A percentile compares a stretch with the other conserved stretches of the same genome.
phyloP scores from a whole-genome alignment of 2,797 vertebrate species.

The Sebastes kiyomatsui region DNA sequence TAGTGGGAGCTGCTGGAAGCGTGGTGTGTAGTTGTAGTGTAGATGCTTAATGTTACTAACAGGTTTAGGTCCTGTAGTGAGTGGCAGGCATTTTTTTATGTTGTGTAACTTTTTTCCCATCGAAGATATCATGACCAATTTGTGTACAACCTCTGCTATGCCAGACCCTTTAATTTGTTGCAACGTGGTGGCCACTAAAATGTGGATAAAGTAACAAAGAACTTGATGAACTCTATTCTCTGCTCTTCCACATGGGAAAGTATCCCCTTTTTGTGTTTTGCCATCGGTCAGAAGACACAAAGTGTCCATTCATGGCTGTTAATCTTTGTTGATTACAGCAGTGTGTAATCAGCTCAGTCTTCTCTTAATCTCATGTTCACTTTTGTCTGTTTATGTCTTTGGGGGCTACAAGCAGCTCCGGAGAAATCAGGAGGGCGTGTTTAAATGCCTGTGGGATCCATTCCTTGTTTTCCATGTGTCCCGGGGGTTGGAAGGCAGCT shows the following conservation, averaged over 20 bases:
- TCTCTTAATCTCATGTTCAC: constrained; percentile 40
- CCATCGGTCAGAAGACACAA: constrained; percentile 39
- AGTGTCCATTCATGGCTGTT: constrained; percentile 52
- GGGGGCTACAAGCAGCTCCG: constrained; percentile 47
- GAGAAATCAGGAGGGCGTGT: constrained; percentile 61
- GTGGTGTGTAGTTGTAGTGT: constrained; percentile 39
- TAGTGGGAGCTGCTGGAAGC: constrained; percentile 47
- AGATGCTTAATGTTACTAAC: constrained; percentile 36
- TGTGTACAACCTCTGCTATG: neutral
- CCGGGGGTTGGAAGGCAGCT: constrained; percentile 78
- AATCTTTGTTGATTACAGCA: constrained; percentile 51
- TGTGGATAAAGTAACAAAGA: constrained; percentile 9
- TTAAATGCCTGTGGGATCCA: constrained; percentile 72
- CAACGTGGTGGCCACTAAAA: constrained; percentile 8
- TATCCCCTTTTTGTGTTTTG: constrained; percentile 29
- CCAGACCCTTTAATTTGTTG: neutral
- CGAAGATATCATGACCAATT: constrained; percentile 2
- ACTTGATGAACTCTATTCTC: neutral
- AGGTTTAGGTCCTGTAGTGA: neutral
- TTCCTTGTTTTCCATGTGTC: constrained; percentile 81
- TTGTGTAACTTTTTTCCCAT: neutral
- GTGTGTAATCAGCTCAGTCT: constrained; percentile 45
- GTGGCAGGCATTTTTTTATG: neutral
- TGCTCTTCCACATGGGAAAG: constrained; percentile 17
- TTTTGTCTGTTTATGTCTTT: constrained; percentile 52